Evolutionary conservation across 2,888 invertebrate species (phyloP), one percentile per base, ranked within the genome.

Genomic region (Drosophila silvestris): DNA sequence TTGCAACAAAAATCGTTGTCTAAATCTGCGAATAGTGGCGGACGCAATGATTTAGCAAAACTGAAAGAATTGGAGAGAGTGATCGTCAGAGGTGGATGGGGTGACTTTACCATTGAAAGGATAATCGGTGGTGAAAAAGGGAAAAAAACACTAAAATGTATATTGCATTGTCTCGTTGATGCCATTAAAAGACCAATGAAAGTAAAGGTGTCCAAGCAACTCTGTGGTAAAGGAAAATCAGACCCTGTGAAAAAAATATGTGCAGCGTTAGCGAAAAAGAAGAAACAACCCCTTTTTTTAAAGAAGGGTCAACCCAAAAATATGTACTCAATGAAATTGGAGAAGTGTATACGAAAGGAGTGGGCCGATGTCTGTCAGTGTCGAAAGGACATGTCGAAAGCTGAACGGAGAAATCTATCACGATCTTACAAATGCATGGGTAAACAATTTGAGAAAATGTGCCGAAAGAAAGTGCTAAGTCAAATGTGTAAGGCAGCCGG

Each of bases 311-410:
- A n/a, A 4, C 14, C 19, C 2, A 65, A 50, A 41, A 75, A 54
- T 47, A 28, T 19, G 1, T 81, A 52, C 33, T 35, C 51, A 1
- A 9, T 47, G 9, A 67, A 70, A 28, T 22, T 81, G 5, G 66
- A 78, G 10, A 54, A 70, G 4, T 78, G 81, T 9, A 56, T 78
- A 14, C 50, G 61, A 12, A 59, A 37, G 1, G 63, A 78, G 41
- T 78, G 81, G 78, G 19, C 28, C 1, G 37, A 63, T 51, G 28
- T 76, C 10, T 61, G 66, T 19, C 7, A 41, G 9, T 16, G 51
- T 30, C 65, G 22, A 14, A 35, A 70, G 19, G 16, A 4, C 1
- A 60, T 80, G 0, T 14, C 39, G 2, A 35, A 63, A 12, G 12
- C 3, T 0, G 77, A 78, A 6, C 41, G 37, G 19, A 22, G 32